A percentile compares a stretch with the other conserved stretches of the same genome.
Evolutionary conservation across 2,113 vertebrate genomes (phyloP).

Genomic region (Galeopterus variegatus): DNA sequence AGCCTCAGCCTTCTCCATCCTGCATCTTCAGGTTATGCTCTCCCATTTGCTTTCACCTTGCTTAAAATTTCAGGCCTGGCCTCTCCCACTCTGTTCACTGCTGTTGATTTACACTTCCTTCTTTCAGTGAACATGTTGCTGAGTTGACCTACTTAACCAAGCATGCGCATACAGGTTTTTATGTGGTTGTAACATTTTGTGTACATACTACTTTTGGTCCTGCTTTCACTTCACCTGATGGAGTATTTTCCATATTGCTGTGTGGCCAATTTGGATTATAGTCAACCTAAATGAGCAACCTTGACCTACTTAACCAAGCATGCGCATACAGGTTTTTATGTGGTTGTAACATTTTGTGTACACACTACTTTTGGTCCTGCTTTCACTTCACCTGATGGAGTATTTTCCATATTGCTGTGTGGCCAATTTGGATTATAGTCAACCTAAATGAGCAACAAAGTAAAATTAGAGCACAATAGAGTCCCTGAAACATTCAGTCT

Average conservation of each 20-base stretch:
- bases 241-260: background rate
- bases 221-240: background rate
- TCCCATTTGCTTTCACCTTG: background rate
- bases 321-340: background rate
- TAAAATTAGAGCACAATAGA: background rate
- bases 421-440: background rate
- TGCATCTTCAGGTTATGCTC: too few species aligned
- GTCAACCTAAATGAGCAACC: background rate
- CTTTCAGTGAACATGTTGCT: background rate
- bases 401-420: background rate
- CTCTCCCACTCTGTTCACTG: background rate
- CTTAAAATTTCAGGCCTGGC: background rate
- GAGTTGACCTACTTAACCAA: background rate
- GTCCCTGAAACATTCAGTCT: background rate
- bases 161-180: background rate
- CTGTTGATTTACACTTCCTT: background rate
- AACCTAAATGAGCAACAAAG: background rate
- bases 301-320: background rate
- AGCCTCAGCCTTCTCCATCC: background rate
- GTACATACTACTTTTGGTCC: background rate
- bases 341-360: background rate
- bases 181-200: background rate
- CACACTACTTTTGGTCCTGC: background rate
- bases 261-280: background rate
- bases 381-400: slow-evolving; percentile 4